Base-by-base conservation (phyloP, 2,888 invertebrate species). In the Hemicrepidius hirtus region DNA sequence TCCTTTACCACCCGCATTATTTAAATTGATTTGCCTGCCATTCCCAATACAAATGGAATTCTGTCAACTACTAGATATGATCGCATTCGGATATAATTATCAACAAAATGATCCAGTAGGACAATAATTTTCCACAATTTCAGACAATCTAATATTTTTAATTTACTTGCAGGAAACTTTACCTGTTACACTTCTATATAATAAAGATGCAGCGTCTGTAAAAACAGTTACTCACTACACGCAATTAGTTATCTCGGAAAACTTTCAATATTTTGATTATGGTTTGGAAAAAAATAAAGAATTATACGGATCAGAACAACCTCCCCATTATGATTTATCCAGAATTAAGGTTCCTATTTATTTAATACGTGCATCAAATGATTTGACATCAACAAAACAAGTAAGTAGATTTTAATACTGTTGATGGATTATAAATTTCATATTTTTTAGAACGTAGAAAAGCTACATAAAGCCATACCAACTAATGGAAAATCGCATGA, bases 351-450 rank as follows among this genome's bases (percentile, higher is more conserved):
- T 90, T 44, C 92, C 93, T 0, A 88, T 91, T 3, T 86, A 88
- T 0, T 78, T 93, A 20, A 88, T 91, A 55, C 91, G 91, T 74
- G 91, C 91, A 5, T 88, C 89, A 71, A 91, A 91, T 77, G 93
- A 93, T 80, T 88, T 88, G 82, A 83, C 92, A 3, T 90, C 91
- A 24, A 88, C 88, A 28, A 88, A 88, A 84, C 81, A 84, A 79
- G 91, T 91, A 21, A 21, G 13, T 16, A 10, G 35, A 35, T 21
- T 49, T 12, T 49, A 3, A 20, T 4, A 16, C 3, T 20, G 13
- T 13, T 46, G 7, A n/a, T 7, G 3, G 16, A 20, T 24, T 10
- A 46, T 4, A 10, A 32, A 4, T 16, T 10, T 16, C 13, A 12
- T 18, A 20, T 35, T 7, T 57, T 85, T 55, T 72, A 87, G 86